Evolutionary conservation across 1,140 invertebrate species (phyloP).

Genomic region (Calliopsis andreniformis): DNA sequence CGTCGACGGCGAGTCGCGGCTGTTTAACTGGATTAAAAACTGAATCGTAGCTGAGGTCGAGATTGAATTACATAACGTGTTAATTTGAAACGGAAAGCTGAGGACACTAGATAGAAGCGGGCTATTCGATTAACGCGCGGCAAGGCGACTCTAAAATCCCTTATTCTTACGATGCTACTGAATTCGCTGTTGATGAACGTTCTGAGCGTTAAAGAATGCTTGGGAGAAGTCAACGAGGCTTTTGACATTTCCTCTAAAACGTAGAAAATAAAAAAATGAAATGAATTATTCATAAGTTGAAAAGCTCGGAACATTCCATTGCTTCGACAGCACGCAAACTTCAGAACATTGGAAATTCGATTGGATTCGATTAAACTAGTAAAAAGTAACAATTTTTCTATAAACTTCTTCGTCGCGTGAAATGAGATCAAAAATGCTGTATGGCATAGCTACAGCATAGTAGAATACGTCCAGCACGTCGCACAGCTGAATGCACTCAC

Average conservation of each 20-base stretch:
- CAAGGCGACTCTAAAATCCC: background rate
- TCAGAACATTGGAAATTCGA: background rate
- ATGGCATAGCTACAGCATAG: background rate
- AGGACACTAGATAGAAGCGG: background rate
- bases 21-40: constrained; percentile 54
- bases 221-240: no score
- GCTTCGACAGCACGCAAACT: no score
- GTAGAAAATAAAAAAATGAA: background rate
- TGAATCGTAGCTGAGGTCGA: constrained; percentile 1
- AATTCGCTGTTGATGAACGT: background rate
- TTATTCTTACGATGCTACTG: background rate
- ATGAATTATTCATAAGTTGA: no score
- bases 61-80: constrained; percentile 32
- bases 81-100: constrained; percentile 16
- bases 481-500: background rate
- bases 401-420: background rate
- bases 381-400: background rate
- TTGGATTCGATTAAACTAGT: constrained; percentile 10
- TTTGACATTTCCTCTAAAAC: no score
- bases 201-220: background rate
- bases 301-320: background rate
- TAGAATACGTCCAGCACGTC: background rate
- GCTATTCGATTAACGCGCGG: constrained; percentile 19
- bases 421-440: background rate
- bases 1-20: constrained; percentile 1